phyloP scores from a whole-genome alignment of 1,140 invertebrate genomes.

The Hylyphantes graminicola region DNA sequence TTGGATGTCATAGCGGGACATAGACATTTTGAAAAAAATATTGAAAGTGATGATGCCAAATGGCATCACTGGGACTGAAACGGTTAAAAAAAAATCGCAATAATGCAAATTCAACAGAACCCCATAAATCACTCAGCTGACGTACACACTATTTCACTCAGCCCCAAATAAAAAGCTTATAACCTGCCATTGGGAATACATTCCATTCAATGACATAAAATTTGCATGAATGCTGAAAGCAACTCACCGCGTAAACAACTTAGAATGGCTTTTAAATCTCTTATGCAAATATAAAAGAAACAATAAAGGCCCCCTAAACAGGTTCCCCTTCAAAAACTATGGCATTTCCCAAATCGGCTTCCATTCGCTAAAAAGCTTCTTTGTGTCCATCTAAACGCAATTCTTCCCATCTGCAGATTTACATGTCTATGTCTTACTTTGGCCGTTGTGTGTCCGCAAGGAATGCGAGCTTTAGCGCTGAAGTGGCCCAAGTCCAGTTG shows the following conservation, averaged over 20 bases:
- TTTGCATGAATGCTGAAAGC: conserved; percentile 19
- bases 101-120: no score
- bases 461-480: no score
- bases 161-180: no score
- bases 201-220: neutral
- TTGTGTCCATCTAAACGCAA: conserved; percentile 22
- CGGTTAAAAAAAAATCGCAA: no score
- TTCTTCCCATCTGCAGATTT: conserved; percentile 26
- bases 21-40: no score
- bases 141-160: no score
- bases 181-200: no score
- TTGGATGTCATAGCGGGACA: no score
- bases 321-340: conserved; percentile 24
- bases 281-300: conserved; percentile 3
- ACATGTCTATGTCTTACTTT: conserved; percentile 48
- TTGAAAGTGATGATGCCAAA: no score
- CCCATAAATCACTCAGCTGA: no score
- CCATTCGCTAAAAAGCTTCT: conserved; percentile 16
- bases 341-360: conserved; percentile 30
- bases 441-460: neutral
- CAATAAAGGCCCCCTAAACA: neutral
- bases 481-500: no score
- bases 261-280: conserved; percentile 46
- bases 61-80: no score
- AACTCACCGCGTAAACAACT: conserved; percentile 23